Evolutionary conservation across 2,113 vertebrate species (phyloP).

Genomic region (Calyptomena viridis): DNA sequence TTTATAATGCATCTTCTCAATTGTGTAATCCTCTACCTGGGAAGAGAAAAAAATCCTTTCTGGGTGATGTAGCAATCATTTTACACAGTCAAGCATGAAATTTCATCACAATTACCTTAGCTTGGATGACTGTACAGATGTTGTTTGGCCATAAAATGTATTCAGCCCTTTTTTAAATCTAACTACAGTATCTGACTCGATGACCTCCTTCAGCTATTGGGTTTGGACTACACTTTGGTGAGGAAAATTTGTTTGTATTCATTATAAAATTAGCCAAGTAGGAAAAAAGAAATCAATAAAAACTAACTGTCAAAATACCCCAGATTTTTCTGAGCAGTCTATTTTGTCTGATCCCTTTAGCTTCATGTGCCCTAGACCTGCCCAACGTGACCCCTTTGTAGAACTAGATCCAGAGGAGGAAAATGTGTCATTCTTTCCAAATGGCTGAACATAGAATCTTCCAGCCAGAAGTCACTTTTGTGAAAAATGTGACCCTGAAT

Average conservation of each 20-base stretch:
- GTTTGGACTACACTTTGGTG: background rate
- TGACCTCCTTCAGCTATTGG: constrained; percentile 54
- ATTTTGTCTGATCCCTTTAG: background rate
- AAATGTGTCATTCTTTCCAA: background rate
- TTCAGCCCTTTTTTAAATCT: constrained; percentile 48
- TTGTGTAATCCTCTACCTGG: constrained; percentile 55
- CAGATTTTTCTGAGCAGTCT: background rate
- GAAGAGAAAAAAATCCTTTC: constrained; percentile 54
- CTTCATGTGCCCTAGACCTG: background rate
- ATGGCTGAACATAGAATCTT: background rate
- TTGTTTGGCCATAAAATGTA: constrained; percentile 68
- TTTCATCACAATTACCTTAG: constrained; percentile 73
- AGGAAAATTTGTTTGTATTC: constrained; percentile 3
- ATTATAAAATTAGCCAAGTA: background rate
- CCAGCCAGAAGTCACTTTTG: background rate
- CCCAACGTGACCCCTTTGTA: background rate
- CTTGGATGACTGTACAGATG: constrained; percentile 68
- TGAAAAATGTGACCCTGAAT: background rate
- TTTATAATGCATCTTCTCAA: constrained; percentile 27
- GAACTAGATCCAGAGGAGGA: background rate
- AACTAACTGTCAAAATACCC: background rate
- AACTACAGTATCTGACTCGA: background rate
- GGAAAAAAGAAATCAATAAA: background rate
- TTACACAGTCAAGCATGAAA: constrained; percentile 74
- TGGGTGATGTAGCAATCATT: constrained; percentile 72